Base-by-base conservation (phyloP, 30 jellyfish, hydroid and myxozoan species). In the Aurelia aurita region DNA sequence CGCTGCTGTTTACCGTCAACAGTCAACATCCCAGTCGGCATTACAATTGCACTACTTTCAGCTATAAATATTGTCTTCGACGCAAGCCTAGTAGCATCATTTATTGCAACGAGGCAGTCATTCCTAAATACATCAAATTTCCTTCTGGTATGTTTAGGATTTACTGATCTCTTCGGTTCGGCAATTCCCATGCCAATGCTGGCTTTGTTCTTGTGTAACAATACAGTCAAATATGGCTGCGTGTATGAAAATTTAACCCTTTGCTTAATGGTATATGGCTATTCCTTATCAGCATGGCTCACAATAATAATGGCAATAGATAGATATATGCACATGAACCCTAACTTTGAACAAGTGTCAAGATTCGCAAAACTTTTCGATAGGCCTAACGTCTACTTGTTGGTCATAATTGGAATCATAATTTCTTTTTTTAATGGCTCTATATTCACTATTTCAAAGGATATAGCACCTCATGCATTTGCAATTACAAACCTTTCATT, bases 101-200 rank as follows among this genome's bases (percentile, higher is more conserved):
- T 59, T 23, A 45, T 34, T 45, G 89, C 79, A 8, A 53, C 89
- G 12, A 32, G 32, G 79, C 89, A 59, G 34, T 13, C 69, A 21
- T 34, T 22, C 27, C 31, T 51, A 77, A 23, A 35, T 32, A 74
- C 86, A 13, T 60, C 86, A 4, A 25, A 60, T 60, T 47, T 74
- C 23, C 73, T 74, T n/a, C 32, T 54, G 59, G 34, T 39, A 8
- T 74, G 86, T 32, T 60, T 74, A 16, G 12, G 86, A 51, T 53
- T 28, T 1, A n/a, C 73, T 5, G 73, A 74, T 15, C 5, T 26
- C 47, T 18, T 74, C 10, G 58, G 31, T 5, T 74, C 74, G 25
- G 15, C 73, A 18, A 21, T 55, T 34, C 35, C 74, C 44, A 10
- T 10, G 16, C 72, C 58, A 5, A 11, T 55, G 53, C 15, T 74